Conservation (phyloP, 92 coral and sea anemone genomes). For the Metridium senile region DNA sequence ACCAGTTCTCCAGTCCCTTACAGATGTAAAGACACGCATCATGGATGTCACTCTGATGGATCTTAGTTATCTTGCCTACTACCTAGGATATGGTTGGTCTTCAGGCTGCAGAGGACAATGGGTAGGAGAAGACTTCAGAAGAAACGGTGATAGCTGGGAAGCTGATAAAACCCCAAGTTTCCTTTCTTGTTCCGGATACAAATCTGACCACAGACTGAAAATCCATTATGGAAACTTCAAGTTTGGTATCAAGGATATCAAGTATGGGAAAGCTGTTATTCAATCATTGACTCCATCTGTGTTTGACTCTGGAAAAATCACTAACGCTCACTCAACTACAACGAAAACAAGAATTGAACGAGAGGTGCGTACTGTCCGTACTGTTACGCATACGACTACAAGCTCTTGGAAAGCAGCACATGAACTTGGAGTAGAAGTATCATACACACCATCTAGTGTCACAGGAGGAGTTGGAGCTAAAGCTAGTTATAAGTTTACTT, state of each 20-base stretch:
- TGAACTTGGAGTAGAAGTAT: constrained; percentile 57
- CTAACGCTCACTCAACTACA: constrained; percentile 42
- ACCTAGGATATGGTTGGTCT: constrained; percentile 78
- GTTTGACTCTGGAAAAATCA: constrained; percentile 43
- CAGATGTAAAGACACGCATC: constrained; percentile 68
- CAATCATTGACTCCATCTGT: constrained; percentile 46
- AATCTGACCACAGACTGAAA: constrained; percentile 54
- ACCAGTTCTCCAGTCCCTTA: constrained; percentile 43
- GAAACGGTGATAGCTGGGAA: constrained; percentile 76
- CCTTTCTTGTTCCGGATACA: constrained; percentile 64
- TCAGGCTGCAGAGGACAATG: constrained; percentile 61
- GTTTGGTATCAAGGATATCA: constrained; percentile 59
- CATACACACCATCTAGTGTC: constrained; percentile 52
- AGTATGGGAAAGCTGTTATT: constrained; percentile 47
- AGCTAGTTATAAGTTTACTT: constrained; percentile 25
- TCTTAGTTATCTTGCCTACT: constrained; percentile 49
- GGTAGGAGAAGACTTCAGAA: constrained; percentile 67
- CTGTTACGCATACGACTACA: constrained; percentile 64
- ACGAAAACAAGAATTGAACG: constrained; percentile 37
- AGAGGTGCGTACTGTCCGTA: constrained; percentile 55
- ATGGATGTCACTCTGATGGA: constrained; percentile 61
- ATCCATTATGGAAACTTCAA: constrained; percentile 59
- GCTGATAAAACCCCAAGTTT: constrained; percentile 36
- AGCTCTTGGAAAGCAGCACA: constrained; percentile 61
- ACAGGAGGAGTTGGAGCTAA: constrained; percentile 54